These are phyloP conservation scores for Charadrius vociferus DNA, from an alignment of 2,113 vertebrate genomes.

Conservation along the genomic window DNA sequence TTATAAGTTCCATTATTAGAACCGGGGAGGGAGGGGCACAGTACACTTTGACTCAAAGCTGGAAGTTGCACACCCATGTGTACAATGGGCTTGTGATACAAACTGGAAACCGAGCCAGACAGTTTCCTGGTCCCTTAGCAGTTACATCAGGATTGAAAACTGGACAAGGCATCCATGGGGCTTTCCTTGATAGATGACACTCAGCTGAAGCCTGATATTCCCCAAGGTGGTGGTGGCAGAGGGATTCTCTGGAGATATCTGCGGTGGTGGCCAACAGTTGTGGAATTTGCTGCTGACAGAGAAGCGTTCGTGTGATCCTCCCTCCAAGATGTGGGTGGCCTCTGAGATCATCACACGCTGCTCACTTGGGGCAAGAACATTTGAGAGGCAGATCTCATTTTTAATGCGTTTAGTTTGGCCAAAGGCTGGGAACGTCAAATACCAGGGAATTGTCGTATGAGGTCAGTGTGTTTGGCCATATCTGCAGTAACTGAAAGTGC, in stretches of 20 bases:
- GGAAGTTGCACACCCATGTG: background rate
- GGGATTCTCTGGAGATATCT: background rate
- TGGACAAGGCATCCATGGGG: background rate
- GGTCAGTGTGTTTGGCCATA: background rate
- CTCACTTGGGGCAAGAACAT: background rate
- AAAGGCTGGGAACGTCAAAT: background rate
- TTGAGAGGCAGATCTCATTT: background rate
- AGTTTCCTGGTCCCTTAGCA: background rate
- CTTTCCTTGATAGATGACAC: background rate
- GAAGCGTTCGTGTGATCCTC: background rate
- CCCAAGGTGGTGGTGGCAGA: background rate
- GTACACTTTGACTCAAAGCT: background rate
- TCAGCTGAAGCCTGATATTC: background rate
- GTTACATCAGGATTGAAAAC: background rate
- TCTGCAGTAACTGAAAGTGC: background rate
- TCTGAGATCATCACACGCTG: rapidly evolving
- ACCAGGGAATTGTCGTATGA: background rate
- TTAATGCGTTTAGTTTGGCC: background rate
- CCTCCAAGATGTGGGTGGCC: background rate
- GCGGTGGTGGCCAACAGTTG: rapidly evolving
- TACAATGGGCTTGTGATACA: background rate
- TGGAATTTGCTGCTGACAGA: background rate
- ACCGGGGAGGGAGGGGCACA: background rate
- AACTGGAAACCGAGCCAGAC: background rate
- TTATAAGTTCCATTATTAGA: background rate